phyloP scores from a whole-genome alignment of 2,888 invertebrate species.

The Eutolmus rufibarbis region DNA sequence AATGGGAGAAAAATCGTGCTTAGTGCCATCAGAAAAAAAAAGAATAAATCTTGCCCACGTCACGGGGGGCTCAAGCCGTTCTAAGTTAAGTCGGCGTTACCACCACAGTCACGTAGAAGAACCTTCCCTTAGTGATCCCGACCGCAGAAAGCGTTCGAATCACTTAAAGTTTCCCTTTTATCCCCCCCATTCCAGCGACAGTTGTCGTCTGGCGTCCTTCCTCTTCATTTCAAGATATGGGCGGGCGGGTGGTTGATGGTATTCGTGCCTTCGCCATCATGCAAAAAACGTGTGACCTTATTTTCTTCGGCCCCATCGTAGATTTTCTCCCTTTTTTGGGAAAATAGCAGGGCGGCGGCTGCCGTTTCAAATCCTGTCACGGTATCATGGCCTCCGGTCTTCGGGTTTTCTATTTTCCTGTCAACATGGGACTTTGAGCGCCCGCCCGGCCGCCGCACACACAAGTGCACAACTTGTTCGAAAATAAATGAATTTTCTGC shows the following conservation, averaged over 20 bases:
- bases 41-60: conserved; percentile 2
- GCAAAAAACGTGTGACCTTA: conserved; percentile 34
- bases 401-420: conserved; percentile 34
- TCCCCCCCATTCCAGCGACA: not conserved
- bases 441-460: not conserved
- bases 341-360: not conserved
- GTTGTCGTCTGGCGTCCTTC: not conserved
- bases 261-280: not conserved
- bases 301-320: not conserved
- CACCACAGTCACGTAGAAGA: conserved; percentile 4
- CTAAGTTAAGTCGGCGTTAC: not conserved
- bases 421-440: not conserved
- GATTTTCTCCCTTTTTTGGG: not conserved
- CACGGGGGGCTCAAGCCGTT: not conserved
- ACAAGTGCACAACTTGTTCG: conserved; percentile 29
- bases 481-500: conserved; percentile 39
- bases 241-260: not conserved
- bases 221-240: not conserved
- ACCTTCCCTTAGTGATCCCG: not conserved
- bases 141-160: conserved; percentile 12
- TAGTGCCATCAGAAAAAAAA: not conserved
- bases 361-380: conserved; percentile 17
- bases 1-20: not conserved
- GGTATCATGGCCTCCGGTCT: conserved; percentile 15
- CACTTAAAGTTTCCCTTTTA: conserved; percentile 19